Evolutionary conservation across 2,797 vertebrate species (phyloP).

Genomic region (Carapus acus): DNA sequence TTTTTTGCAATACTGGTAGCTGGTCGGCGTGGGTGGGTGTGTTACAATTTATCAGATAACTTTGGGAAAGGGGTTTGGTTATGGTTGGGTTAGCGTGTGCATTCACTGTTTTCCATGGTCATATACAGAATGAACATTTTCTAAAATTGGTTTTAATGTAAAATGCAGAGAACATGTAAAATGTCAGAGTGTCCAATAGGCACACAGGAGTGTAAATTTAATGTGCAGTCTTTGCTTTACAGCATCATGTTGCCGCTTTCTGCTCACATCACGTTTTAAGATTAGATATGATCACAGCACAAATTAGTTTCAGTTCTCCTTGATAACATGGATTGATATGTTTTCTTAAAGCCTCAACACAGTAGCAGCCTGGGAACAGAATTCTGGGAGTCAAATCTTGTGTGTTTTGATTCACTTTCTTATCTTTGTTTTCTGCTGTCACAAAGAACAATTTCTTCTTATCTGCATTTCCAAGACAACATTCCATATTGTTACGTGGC

Average conservation of each 20-base stretch:
- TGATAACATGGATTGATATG: conserved; percentile 34
- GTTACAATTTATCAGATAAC: background rate
- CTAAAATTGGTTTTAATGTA: conserved; percentile 66
- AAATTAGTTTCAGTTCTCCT: conserved; percentile 34
- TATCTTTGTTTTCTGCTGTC: conserved; percentile 39
- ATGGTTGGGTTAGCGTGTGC: conserved; percentile 48
- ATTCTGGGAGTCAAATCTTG: conserved; percentile 42
- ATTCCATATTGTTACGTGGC: conserved; percentile 61
- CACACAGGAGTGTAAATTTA: conserved; percentile 48
- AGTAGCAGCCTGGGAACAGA: conserved; percentile 63
- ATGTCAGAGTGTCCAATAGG: conserved; percentile 67
- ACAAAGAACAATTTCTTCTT: conserved; percentile 33
- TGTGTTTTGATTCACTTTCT: conserved; percentile 17
- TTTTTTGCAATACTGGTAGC: conserved; percentile 60
- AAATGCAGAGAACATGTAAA: conserved; percentile 74
- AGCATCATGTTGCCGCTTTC: conserved; percentile 45
- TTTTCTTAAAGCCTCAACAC: conserved; percentile 42
- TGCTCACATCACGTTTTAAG: conserved; percentile 45
- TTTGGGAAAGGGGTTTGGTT: conserved; percentile 35
- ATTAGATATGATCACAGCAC: conserved; percentile 33
- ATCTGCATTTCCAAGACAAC: conserved; percentile 54
- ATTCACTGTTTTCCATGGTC: conserved; percentile 61
- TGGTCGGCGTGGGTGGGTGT: conserved; percentile 30
- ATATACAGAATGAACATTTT: conserved; percentile 54
- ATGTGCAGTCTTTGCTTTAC: conserved; percentile 44